Conservation (phyloP, 1,140 invertebrate species). For the Marisa cornuarietis region DNA sequence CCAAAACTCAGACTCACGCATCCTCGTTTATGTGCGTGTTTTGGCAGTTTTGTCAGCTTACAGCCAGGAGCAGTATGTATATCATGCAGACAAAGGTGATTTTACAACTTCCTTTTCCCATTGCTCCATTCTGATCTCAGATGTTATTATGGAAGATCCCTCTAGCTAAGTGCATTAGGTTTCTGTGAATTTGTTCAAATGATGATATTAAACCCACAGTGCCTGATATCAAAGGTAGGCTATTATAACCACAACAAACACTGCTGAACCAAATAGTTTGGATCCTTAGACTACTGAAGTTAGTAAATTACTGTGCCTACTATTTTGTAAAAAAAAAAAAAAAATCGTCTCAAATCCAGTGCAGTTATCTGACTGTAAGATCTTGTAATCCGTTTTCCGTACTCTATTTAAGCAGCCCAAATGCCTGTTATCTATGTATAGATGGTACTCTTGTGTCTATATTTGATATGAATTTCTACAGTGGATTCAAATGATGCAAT, state of each 20-base stretch:
- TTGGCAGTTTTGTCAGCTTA: slow-evolving; percentile 79
- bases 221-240: too few species aligned
- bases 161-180: background rate
- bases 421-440: background rate
- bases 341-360: too few species aligned
- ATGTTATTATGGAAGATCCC: background rate
- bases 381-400: background rate
- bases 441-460: background rate
- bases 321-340: too few species aligned
- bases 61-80: slow-evolving; percentile 81
- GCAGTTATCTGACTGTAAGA: too few species aligned
- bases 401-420: too few species aligned
- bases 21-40: slow-evolving; percentile 74
- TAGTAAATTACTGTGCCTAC: too few species aligned
- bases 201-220: too few species aligned
- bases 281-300: too few species aligned
- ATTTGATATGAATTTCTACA: slow-evolving; percentile 64
- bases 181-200: too few species aligned
- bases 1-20: slow-evolving; percentile 68
- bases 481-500: slow-evolving; percentile 93
- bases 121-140: background rate
- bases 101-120: background rate
- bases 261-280: too few species aligned
- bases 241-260: too few species aligned
- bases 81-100: slow-evolving; percentile 82